A percentile compares a stretch with the other conserved stretches of the same genome.
These are phyloP conservation scores for Falco berigora DNA, from an alignment of 2,797 vertebrate species.

Conservation along the genomic window DNA sequence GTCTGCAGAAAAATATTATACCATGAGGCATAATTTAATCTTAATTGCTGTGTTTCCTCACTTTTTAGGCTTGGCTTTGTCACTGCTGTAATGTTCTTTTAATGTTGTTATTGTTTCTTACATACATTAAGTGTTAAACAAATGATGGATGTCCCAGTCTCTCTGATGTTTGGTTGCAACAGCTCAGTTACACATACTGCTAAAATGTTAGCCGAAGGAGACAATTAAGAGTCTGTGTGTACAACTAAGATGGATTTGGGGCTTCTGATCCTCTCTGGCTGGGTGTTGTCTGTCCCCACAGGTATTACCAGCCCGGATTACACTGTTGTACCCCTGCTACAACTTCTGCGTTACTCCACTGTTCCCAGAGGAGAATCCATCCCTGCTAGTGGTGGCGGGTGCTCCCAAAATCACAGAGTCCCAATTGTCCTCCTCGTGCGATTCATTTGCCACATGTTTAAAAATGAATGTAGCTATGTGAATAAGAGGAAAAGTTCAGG, in stretches of 20 bases:
- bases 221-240: background rate
- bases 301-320: background rate
- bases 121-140: background rate
- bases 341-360: background rate
- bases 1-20: background rate
- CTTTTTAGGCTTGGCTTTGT: slow-evolving; percentile 27
- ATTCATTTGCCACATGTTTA: slow-evolving; percentile 57
- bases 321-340: background rate
- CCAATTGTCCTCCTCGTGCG: slow-evolving; percentile 11
- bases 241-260: background rate
- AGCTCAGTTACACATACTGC: background rate
- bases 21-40: background rate
- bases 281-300: background rate
- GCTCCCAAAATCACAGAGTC: slow-evolving; percentile 41
- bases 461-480: slow-evolving; percentile 58
- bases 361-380: slow-evolving; percentile 4
- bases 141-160: background rate
- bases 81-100: slow-evolving; percentile 16
- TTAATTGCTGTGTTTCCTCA: slow-evolving; percentile 13
- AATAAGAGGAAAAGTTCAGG: slow-evolving; percentile 58
- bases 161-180: slow-evolving; percentile 31
- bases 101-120: slow-evolving; percentile 40
- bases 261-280: background rate
- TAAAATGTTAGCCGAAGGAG: background rate
- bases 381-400: background rate